phyloP scores from a whole-genome alignment of 2,113 vertebrate genomes.

The Dipodomys spectabilis region DNA sequence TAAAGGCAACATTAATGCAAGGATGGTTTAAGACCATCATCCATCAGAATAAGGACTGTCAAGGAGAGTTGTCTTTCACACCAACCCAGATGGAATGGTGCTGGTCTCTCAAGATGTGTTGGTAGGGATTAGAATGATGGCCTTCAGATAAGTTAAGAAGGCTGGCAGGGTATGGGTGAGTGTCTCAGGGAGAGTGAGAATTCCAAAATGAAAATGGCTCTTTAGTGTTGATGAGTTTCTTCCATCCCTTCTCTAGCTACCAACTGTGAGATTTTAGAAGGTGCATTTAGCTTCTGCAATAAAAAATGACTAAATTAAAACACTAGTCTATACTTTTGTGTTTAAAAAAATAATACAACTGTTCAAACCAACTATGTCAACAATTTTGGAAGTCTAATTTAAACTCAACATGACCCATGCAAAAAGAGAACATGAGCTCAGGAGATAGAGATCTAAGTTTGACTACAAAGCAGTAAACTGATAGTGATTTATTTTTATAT shows the following conservation, averaged over 20 bases:
- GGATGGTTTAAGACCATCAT: neutral
- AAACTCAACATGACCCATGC: neutral
- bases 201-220: neutral
- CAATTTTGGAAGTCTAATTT: constrained; percentile 14
- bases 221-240: neutral
- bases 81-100: no score
- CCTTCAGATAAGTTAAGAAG: neutral
- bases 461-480: neutral
- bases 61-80: neutral
- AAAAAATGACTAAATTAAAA: neutral
- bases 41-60: neutral
- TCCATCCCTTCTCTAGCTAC: neutral
- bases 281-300: neutral
- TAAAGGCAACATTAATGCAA: neutral
- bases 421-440: neutral
- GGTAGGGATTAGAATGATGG: neutral
- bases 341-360: neutral
- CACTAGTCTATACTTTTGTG: neutral
- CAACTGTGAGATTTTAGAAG: neutral
- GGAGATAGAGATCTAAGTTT: neutral
- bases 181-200: neutral
- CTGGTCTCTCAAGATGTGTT: neutral
- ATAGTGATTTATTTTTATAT: neutral
- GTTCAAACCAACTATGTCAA: neutral
- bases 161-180: neutral